Percentiles rank a stretch among this genome's conserved stretches.
Evolutionary conservation across 2,797 vertebrate genomes (phyloP).

Genomic region (Streptopelia turtur): DNA sequence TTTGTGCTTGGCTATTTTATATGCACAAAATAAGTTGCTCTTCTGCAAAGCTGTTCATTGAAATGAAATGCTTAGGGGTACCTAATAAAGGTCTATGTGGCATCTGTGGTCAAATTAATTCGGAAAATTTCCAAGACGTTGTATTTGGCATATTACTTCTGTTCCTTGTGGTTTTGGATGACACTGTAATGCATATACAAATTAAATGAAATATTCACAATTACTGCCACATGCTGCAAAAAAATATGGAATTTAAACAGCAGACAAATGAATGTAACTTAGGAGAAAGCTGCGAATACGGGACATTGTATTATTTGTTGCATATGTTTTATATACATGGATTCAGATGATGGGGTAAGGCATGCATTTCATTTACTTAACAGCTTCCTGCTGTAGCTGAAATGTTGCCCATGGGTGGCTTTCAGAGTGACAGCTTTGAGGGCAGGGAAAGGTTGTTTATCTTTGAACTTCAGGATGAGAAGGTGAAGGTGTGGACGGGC

Average conservation of each 20-base stretch:
- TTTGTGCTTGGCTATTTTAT: neutral
- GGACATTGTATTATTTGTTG: neutral
- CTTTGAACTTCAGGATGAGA: neutral
- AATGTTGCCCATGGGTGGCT: neutral
- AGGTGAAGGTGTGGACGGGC: neutral
- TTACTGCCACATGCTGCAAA: neutral
- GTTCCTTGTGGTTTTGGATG: neutral
- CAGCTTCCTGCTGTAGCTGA: neutral
- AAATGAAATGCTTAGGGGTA: neutral
- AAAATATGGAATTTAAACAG: neutral
- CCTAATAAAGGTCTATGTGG: neutral
- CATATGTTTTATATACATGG: neutral
- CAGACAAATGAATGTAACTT: neutral
- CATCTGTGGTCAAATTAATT: fast-evolving
- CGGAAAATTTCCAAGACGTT: neutral
- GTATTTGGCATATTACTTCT: neutral
- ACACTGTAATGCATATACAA: neutral
- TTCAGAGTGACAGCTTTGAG: neutral
- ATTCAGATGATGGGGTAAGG: neutral
- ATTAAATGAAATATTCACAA: neutral
- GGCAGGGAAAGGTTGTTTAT: neutral
- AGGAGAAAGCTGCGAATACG: neutral
- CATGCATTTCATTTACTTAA: neutral
- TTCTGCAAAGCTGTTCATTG: neutral
- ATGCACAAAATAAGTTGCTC: neutral